These are phyloP conservation scores for Lophius americanus DNA, from an alignment of 2,797 vertebrate species.

Conservation along the genomic window DNA sequence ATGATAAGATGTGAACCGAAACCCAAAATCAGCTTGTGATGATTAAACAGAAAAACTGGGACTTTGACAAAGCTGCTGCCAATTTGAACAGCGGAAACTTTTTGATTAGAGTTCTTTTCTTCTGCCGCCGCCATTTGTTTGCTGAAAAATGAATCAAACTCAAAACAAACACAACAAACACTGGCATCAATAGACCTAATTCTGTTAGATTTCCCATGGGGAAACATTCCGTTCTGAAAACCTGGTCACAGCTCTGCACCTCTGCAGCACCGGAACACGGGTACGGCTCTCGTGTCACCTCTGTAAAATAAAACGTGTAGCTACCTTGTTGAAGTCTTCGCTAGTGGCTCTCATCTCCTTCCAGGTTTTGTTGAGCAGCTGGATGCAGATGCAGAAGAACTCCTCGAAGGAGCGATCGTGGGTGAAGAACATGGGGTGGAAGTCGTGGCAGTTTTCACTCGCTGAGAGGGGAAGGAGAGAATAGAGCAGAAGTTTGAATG, in stretches of 20 bases:
- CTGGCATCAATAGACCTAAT: background rate
- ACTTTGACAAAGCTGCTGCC: background rate
- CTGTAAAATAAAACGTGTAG: background rate
- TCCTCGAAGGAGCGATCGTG: slow-evolving; percentile 96
- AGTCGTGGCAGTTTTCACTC: slow-evolving; percentile 98
- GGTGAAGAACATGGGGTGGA: slow-evolving; percentile 99
- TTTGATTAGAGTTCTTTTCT: slow-evolving; percentile 1
- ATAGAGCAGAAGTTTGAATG: background rate
- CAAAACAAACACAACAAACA: background rate
- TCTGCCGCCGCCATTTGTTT: slow-evolving; percentile 8
- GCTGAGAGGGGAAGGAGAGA: slow-evolving; percentile 79
- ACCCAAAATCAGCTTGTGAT: slow-evolving; percentile 12
- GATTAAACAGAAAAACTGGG: slow-evolving; percentile 7
- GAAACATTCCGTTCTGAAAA: slow-evolving; percentile 8
- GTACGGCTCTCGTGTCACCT: background rate
- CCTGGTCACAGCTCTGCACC: background rate
- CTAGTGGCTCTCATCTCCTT: slow-evolving; percentile 99
- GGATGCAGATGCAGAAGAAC: slow-evolving; percentile 99
- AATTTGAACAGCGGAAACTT: slow-evolving; percentile 9
- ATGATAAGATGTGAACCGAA: slow-evolving; percentile 8
- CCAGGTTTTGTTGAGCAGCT: slow-evolving; percentile 99
- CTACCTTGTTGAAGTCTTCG: slow-evolving; percentile 98
- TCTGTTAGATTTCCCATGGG: slow-evolving; percentile 9
- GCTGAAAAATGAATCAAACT: slow-evolving; percentile 7
- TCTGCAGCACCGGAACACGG: background rate